Evolutionary conservation across 2,113 vertebrate genomes (phyloP).

Genomic region (Atlantisia rogersi): DNA sequence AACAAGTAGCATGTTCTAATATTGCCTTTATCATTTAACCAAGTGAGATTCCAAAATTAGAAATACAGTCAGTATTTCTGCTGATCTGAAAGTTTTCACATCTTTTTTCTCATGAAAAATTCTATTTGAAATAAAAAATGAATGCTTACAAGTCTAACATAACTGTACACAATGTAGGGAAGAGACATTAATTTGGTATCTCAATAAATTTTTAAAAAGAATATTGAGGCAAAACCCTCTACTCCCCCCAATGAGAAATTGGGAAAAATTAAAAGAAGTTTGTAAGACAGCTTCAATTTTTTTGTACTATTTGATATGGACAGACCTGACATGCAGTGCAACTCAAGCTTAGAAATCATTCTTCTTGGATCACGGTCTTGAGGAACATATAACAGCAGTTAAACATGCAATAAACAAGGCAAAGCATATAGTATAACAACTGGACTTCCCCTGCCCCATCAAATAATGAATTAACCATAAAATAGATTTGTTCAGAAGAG

Average conservation of each 20-base stretch:
- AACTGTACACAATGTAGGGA: neutral
- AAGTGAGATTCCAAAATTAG: neutral
- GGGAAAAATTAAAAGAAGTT: neutral
- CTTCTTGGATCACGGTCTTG: neutral
- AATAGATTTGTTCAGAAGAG: neutral
- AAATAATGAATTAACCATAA: neutral
- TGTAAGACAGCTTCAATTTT: neutral
- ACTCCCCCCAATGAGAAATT: neutral
- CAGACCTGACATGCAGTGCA: neutral
- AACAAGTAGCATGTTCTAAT: neutral
- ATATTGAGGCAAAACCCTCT: neutral
- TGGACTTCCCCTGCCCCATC: neutral
- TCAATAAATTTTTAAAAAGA: neutral
- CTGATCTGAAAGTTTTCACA: conserved; percentile 25
- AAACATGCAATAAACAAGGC: neutral
- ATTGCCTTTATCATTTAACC: neutral
- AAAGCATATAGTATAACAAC: neutral
- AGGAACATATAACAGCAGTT: neutral
- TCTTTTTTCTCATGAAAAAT: neutral
- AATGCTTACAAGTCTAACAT: neutral
- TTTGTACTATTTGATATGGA: neutral
- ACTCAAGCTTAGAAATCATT: neutral
- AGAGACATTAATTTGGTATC: neutral
- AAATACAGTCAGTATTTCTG: conserved; percentile 31
- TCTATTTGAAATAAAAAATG: conserved; percentile 35